Conservation (phyloP, 2,113 vertebrate species). For the Lepisosteus osseus region DNA sequence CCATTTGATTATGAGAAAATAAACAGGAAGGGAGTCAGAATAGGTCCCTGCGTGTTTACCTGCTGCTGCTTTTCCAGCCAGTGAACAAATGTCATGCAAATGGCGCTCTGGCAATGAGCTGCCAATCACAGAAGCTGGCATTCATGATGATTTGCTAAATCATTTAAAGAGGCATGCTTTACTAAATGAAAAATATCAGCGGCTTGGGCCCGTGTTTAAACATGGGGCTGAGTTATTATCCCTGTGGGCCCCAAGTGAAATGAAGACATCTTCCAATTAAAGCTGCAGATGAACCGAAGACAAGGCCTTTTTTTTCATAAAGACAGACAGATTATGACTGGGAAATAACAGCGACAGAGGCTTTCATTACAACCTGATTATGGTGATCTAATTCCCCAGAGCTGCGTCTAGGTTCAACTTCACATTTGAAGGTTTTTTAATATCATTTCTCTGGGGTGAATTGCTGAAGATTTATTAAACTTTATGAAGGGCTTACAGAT, state of each 20-base stretch:
- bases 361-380: conserved; percentile 97
- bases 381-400: conserved; percentile 97
- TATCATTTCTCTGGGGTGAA: conserved; percentile 97
- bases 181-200: conserved; percentile 98
- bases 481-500: conserved; percentile 99
- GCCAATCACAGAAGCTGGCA: conserved; percentile 92
- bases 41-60: conserved; percentile 93
- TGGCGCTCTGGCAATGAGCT: conserved; percentile 90
- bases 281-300: conserved; percentile 85
- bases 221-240: conserved; percentile 82
- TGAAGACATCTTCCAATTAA: conserved; percentile 96
- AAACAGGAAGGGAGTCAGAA: conserved; percentile 81
- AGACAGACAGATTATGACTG: conserved; percentile 92
- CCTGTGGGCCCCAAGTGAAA: conserved; percentile 82
- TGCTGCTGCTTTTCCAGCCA: conserved; percentile 85
- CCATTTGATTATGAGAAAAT: conserved; percentile 97
- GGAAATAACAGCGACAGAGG: conserved; percentile 80
- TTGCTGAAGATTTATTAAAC: conserved; percentile 98
- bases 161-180: conserved; percentile 97
- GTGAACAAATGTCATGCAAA: conserved; percentile 99
- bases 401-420: conserved; percentile 86
- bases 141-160: conserved; percentile 92
- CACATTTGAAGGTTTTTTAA: conserved; percentile 93
- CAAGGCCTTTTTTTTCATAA: conserved; percentile 82
- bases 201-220: conserved; percentile 88